Percentiles rank a stretch among this genome's conserved stretches.
These are phyloP conservation scores for Aquatica leii DNA, from an alignment of 2,888 invertebrate genomes.

Conservation along the genomic window DNA sequence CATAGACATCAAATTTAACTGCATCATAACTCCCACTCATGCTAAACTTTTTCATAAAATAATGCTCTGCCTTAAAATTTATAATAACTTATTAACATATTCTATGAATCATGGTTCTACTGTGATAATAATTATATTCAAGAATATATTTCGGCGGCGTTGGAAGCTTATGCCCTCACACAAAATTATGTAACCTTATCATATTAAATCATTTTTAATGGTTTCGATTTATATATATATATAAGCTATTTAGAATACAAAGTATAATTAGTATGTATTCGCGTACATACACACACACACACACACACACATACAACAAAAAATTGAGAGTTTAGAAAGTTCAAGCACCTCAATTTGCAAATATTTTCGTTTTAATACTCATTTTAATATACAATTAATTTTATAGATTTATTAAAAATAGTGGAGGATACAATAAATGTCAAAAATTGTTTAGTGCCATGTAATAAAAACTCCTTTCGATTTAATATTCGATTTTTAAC, in stretches of 20 bases:
- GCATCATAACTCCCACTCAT: constrained; percentile 39
- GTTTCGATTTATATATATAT: constrained; percentile 20
- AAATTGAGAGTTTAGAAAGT: constrained; percentile 2
- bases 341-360: constrained; percentile 12
- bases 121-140: constrained; percentile 35
- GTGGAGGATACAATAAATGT: constrained; percentile 4
- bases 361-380: constrained; percentile 7
- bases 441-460: constrained; percentile 10
- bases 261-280: neutral
- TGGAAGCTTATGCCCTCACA: constrained; percentile 21
- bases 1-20: constrained; percentile 42
- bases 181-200: constrained; percentile 16
- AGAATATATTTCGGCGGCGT: constrained; percentile 16
- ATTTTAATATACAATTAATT: constrained; percentile 5
- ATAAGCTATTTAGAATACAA: constrained; percentile 11
- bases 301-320: neutral
- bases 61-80: constrained; percentile 31
- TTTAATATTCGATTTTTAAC: constrained; percentile 5
- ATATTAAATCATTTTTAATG: constrained; percentile 34
- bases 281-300: neutral
- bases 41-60: constrained; percentile 35
- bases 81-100: constrained; percentile 42
- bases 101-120: constrained; percentile 38
- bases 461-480: constrained; percentile 7
- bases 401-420: constrained; percentile 9